Conservation (phyloP, 2,113 vertebrate species). For the Ranitomeya variabilis region DNA sequence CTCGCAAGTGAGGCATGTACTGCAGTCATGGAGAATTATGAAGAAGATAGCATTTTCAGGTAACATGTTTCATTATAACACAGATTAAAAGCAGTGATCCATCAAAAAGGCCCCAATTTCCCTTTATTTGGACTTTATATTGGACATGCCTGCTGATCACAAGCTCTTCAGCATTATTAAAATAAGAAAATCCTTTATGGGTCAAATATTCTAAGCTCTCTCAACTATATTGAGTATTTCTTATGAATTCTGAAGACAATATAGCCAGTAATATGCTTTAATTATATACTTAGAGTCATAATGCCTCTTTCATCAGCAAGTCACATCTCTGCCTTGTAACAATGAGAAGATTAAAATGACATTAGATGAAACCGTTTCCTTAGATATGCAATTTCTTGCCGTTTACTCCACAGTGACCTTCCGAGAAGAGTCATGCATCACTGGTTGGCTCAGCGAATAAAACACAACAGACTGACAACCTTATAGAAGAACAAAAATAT, state of each 20-base stretch:
- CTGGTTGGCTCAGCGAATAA: neutral
- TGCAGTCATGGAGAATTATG: neutral
- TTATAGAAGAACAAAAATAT: neutral
- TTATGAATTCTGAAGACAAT: conserved; percentile 3
- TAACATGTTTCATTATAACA: conserved; percentile 32
- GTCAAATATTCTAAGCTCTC: conserved; percentile 21
- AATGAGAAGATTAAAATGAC: conserved; percentile 36
- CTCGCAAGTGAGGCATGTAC: neutral
- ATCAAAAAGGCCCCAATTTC: conserved; percentile 9
- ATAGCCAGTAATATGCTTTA: conserved; percentile 1
- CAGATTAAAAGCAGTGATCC: conserved; percentile 49
- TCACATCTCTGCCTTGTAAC: conserved; percentile 7
- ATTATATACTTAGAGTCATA: conserved; percentile 10
- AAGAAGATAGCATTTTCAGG: conserved; percentile 16
- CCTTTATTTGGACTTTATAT: conserved; percentile 41
- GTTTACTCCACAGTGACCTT: conserved; percentile 37
- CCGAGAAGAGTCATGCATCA: neutral
- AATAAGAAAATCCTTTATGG: conserved; percentile 48
- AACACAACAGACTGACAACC: neutral
- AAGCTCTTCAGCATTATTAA: conserved; percentile 12
- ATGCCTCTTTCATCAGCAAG: neutral
- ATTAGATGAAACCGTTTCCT: conserved; percentile 13
- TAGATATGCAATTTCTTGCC: conserved; percentile 27
- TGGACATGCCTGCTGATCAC: conserved; percentile 42
- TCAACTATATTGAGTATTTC: neutral